Base-by-base conservation (phyloP, 1,140 invertebrate genomes). In the Ceratoteleas bidentatus region DNA sequence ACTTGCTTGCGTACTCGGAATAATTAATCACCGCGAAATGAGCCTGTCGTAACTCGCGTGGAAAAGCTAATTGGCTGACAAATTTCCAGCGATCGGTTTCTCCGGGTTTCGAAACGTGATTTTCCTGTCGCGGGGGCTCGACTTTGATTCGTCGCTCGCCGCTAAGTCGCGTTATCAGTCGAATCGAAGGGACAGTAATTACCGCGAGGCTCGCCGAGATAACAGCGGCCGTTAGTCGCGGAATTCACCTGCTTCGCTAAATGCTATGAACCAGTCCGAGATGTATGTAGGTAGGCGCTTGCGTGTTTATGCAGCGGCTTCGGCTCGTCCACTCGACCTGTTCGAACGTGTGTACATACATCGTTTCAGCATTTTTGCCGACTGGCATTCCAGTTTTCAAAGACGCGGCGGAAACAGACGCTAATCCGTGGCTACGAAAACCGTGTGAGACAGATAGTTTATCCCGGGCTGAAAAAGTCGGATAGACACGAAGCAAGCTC, bases 191-290 rank as follows among this genome's bases (percentile, higher is more conserved):
- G 78, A 74, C 72, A 83, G 78, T 82, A 84, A 86, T 85, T 86
- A 85, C 73, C 64, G 34, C 61, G 69, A 74, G 83, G 54, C 57
- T 66, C 64, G 84, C 85, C 79, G 82, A 88, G 88, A 87, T 88
- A 88, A 80, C 86, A 84, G 83, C 72, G 64, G 82, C 77, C 80
- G 81, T 87, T 86, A 85, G 65, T 69, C 36, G 47, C 52, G 75
- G 80, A 85, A 85, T 75, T 78, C 87, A 88, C 84, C 86, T 88
- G 87, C 81, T 78, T 84, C 60, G 65, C 78, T 74, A 81, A 73
- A 84, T 75, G 72, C 81, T 74, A 78, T 69, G 83, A 83, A 82
- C 54, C 78, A 79, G 78, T 81, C 64, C 60, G 38, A 32, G 78
- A 79, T 83, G 49, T 75, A 85, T 54, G 76, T 80, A 70, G 73